Evolutionary conservation across 2,113 vertebrate species (phyloP).

Genomic region (Callopanchax toddi): DNA sequence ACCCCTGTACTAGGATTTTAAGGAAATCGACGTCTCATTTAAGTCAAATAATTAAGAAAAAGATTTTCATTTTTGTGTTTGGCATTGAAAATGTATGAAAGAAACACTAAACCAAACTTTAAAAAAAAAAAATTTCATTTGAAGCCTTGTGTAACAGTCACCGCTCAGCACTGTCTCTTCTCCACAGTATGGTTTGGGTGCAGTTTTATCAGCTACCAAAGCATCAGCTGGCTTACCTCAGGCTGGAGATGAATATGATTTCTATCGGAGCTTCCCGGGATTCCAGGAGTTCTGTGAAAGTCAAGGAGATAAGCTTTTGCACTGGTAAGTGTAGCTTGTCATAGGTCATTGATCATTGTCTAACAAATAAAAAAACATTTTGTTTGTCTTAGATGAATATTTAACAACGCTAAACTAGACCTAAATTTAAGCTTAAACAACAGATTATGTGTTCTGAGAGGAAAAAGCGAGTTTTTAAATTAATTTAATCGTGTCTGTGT

Average conservation of each 20-base stretch:
- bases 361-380: neutral
- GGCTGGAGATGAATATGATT: slow-evolving; percentile 92
- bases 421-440: too few species aligned
- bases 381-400: neutral
- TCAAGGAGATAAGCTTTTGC: slow-evolving; percentile 86
- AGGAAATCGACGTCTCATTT: neutral
- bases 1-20: neutral
- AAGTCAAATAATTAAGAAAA: neutral
- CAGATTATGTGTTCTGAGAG: neutral
- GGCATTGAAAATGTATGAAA: too few species aligned
- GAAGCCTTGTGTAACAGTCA: neutral
- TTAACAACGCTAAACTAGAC: too few species aligned
- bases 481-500: neutral
- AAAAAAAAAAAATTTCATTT: too few species aligned
- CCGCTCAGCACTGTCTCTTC: neutral
- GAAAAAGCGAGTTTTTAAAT: neutral
- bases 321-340: slow-evolving; percentile 79
- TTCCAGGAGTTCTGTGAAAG: slow-evolving; percentile 89
- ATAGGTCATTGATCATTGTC: too few species aligned
- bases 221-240: slow-evolving; percentile 88
- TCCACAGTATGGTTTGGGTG: slow-evolving; percentile 87
- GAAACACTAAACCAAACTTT: too few species aligned
- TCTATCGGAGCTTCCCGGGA: slow-evolving; percentile 92
- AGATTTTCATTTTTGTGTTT: too few species aligned
- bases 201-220: slow-evolving; percentile 89